Conservation (phyloP, 92 coral and sea anemone species). For the Zoanthus gigantus region DNA sequence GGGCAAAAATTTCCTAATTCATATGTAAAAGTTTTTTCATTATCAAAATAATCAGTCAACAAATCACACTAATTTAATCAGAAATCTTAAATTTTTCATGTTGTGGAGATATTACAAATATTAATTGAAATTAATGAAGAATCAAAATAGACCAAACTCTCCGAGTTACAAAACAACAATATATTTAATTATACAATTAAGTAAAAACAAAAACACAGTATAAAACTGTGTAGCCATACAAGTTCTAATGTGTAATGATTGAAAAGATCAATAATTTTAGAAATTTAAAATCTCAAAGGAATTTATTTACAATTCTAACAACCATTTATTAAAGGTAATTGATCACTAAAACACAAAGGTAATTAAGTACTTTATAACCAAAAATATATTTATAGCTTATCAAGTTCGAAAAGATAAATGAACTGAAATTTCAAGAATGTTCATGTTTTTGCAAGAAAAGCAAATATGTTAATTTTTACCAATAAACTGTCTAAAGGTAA, state of each 20-base stretch:
- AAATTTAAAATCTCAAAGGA: slow-evolving; percentile 1
- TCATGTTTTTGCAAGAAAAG: not conserved
- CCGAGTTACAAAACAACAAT: too few relatives aligned
- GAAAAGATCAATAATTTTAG: not conserved
- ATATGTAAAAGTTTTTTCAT: not conserved
- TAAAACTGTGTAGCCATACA: not conserved
- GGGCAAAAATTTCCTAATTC: not conserved
- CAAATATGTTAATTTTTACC: not conserved
- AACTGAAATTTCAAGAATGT: not conserved
- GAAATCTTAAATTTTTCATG: too few relatives aligned
- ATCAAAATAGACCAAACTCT: too few relatives aligned
- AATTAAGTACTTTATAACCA: slow-evolving; percentile 4
- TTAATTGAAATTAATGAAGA: too few relatives aligned
- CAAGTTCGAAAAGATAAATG: not conserved
- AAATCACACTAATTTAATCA: not conserved
- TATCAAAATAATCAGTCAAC: not conserved
- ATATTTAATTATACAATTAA: too few relatives aligned
- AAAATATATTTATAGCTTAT: not conserved
- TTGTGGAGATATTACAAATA: too few relatives aligned
- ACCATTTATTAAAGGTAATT: not conserved
- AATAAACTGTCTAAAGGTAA: not conserved
- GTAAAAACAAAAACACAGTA: too few relatives aligned
- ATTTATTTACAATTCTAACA: not conserved
- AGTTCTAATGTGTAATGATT: not conserved
- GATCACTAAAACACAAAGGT: not conserved